Base-by-base conservation (phyloP, 2,888 invertebrate genomes). In the Dasypolia templi region DNA sequence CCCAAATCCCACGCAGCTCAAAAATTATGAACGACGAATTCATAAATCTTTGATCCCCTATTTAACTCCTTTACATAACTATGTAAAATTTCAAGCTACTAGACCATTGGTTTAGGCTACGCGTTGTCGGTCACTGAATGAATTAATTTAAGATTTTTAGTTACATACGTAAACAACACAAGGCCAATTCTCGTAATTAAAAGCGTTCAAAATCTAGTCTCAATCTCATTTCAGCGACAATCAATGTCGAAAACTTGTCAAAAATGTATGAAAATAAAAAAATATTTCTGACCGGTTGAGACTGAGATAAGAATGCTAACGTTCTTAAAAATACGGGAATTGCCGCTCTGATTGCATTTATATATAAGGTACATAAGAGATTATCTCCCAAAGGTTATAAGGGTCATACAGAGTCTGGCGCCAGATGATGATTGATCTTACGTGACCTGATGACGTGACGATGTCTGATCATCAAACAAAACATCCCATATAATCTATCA, bases 371-470 rank as follows among this genome's bases (percentile, higher is more conserved):
- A 22, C 14, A 22, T 62, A 62, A 19, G 14, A 51, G 44, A 51
- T 77, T 70, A 82, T 42, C 63, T 56, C 29, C 14, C 9, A 59
- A 39, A 82, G 74, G 55, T 77, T 19, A 67, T 1, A 42, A 46
- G 42, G 67, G 72, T 77, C 67, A 77, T 77, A 77, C 72, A 29
- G 6, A 58, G 56, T 62, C 70, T 35, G 79, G 81, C 82, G 79
- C 82, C 79, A 79, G 56, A 55, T 22, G 56, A 22, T 1, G 39
- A 64, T 55, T 58, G 35, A 49, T 62, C 65, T 68, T 56, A 32
- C n/a, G 14, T 69, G 55, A 76, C 71, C 64, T 29, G 46, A 42
- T 75, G 75, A 56, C 46, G 42, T 56, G 19, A 46, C 26, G 58
- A 78, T n/a, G 9, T 7, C 19, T 51, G 32, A 22, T 62, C 55